phyloP scores from a whole-genome alignment of 1,140 invertebrate species.

The Lucilia cuprina region DNA sequence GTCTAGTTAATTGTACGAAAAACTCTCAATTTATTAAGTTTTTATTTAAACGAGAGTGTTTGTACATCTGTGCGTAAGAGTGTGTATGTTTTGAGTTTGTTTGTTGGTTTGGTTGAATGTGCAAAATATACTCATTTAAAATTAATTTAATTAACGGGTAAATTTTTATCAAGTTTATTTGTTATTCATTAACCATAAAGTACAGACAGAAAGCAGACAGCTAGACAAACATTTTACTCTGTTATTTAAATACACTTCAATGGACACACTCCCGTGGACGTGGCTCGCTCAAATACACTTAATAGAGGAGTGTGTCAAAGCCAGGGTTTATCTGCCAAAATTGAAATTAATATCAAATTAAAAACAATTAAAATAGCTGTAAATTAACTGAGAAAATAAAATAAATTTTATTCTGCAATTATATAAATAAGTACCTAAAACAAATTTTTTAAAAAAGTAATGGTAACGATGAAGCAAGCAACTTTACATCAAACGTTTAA shows the following conservation, averaged over 20 bases:
- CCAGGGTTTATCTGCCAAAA: neutral
- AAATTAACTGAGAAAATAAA: neutral
- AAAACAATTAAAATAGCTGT: neutral
- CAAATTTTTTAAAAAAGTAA: too few relatives aligned
- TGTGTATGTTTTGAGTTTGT: neutral
- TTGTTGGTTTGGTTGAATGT: slow-evolving; percentile 1
- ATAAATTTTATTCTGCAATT: neutral
- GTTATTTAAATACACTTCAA: neutral
- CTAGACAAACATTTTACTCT: slow-evolving; percentile 17
- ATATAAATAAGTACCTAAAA: too few relatives aligned
- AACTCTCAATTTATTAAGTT: neutral
- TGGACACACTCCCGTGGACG: neutral
- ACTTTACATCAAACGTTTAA: too few relatives aligned
- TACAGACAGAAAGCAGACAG: slow-evolving; percentile 28
- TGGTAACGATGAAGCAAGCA: too few relatives aligned
- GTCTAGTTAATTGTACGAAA: slow-evolving; percentile 7
- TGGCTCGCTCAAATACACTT: neutral
- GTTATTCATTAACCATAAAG: slow-evolving; percentile 33
- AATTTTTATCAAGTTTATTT: slow-evolving; percentile 33
- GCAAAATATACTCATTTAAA: slow-evolving; percentile 34
- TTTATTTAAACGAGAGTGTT: neutral
- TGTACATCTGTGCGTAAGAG: neutral
- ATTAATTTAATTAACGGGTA: slow-evolving; percentile 34
- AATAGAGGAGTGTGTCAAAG: neutral
- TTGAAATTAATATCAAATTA: neutral